Base-by-base conservation (phyloP, 2,113 vertebrate genomes). In the Triplophysa rosa region DNA sequence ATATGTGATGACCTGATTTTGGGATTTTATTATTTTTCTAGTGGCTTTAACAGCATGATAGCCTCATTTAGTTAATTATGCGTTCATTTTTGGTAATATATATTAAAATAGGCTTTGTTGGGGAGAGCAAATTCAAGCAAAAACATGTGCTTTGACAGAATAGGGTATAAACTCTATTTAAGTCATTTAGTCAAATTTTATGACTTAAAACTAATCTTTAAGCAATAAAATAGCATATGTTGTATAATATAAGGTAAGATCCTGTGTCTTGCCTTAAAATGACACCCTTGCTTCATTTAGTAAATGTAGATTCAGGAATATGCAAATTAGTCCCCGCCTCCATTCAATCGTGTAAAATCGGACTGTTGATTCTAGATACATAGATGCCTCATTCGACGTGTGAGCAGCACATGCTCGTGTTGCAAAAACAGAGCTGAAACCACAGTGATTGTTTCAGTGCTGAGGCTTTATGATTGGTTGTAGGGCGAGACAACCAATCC, bases 71-170 rank as follows among this genome's bases (percentile, higher is more conserved):
- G 26, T 13, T 23, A 23, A n/a, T 21, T n/a, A 8, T 19, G 16
- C 19, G 72, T 47, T 29, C 63, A 24, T 56, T 77, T 13, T 67
- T 65, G 24, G 17, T 61, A 33, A 76, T 68, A 49, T 3, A 54
- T 69, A 7, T 29, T 29, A 5, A 52, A 52, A 49, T 16, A 52
- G 14, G 49, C 49, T 14, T 52, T 52, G 49, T 6, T 54, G 16
- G 33, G 33, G 33, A 7, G 33, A 37, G 33, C 14, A n/a, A 58
- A 58, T n/a, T 58, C 54, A 58, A 8, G n/a, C 17, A 58, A 21
- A 58, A 58, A 8, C 7, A n/a, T 58, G 8, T 58, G 8, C 2
- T 9, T 2, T 58, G 54, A 58, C 54, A 58, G 54, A 58, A 21
- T 58, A 21, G 54, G 19, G 54, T 10, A 21, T 8, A 21, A 21